Conservation (phyloP, 1,140 invertebrate genomes). For the Zaprionus gabonicus region DNA sequence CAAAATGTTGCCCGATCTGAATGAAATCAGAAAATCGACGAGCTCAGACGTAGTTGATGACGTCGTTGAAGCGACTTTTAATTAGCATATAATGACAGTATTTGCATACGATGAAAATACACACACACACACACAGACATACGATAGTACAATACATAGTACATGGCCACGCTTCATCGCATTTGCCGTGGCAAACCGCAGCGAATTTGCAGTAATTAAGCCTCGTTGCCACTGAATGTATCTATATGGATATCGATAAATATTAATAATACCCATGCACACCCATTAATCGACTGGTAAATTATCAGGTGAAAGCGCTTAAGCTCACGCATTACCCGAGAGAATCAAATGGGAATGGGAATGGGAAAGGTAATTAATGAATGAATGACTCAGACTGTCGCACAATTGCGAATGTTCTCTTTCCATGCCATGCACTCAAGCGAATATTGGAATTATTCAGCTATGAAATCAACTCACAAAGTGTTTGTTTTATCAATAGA, state of each 20-base stretch:
- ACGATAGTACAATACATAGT: neutral
- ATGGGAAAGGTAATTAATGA: neutral
- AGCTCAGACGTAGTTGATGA: constrained; percentile 43
- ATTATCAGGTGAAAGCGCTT: neutral
- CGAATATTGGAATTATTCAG: constrained; percentile 1
- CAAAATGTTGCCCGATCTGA: constrained; percentile 8
- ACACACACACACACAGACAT: neutral
- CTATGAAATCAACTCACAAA: neutral
- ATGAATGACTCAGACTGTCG: neutral
- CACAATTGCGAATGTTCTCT: neutral
- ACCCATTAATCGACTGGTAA: constrained; percentile 2
- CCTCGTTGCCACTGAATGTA: constrained; percentile 3
- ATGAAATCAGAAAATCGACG: neutral
- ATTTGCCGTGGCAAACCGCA: constrained; percentile 7
- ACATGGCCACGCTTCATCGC: constrained; percentile 13
- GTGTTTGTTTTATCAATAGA: neutral
- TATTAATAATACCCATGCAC: neutral
- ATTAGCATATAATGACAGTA: constrained; percentile 71
- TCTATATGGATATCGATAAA: constrained; percentile 21
- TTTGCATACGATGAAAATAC: constrained; percentile 47
- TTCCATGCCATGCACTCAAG: neutral
- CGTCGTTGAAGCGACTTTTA: constrained; percentile 57
- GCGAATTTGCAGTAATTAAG: constrained; percentile 4
- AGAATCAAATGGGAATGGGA: neutral
- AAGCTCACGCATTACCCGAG: constrained; percentile 4